Evolutionary conservation across 1,140 invertebrate genomes (phyloP), one percentile per base, ranked within the genome.

Genomic region (Drepana arcuata): DNA sequence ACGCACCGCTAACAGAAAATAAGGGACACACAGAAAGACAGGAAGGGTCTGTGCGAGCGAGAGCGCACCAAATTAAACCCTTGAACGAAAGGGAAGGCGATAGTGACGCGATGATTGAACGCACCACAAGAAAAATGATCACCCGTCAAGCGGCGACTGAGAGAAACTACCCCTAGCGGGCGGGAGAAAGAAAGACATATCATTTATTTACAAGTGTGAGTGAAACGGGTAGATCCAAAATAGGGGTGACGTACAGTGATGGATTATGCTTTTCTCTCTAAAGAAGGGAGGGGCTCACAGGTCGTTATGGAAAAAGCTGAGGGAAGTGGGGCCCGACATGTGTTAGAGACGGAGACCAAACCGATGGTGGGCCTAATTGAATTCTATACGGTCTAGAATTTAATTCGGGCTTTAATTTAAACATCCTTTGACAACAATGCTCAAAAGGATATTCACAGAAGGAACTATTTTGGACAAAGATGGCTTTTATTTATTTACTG

Each of bases 51-150:
- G 66, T 64, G 68, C 40, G 61, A 77, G 64, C 37, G 73, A 66
- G 71, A 82, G 28, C 43, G 43, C 31, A 53, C 49, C 58, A 62
- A 49, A 63, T 62, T 47, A 62, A 40, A 48, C 61, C 41, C 41
- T 58, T 40, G 71, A 57, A 33, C 34, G 67, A 80, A 66, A 70
- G 65, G 61, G 74, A 78, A 52, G 65, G 78, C 34, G 39, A 71
- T 70, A 83, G 73, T 84, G 83, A 84, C 83, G 81, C 83, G 83
- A 84, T 84, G 83, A 84, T 84, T 84, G 83, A 84, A 79, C 81
- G 83, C 59, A 75, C 78, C 72, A 75, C 83, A 84, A 84, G 83
- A 84, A 84, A 84, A 84, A 84, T 84, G 80, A 84, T 84, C 83
- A 81, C 81, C 83, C 80, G 83, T 84, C 83, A 84, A 83, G 78